Conservation (phyloP, 2,797 vertebrate genomes). For the Phataginus tetradactyla region DNA sequence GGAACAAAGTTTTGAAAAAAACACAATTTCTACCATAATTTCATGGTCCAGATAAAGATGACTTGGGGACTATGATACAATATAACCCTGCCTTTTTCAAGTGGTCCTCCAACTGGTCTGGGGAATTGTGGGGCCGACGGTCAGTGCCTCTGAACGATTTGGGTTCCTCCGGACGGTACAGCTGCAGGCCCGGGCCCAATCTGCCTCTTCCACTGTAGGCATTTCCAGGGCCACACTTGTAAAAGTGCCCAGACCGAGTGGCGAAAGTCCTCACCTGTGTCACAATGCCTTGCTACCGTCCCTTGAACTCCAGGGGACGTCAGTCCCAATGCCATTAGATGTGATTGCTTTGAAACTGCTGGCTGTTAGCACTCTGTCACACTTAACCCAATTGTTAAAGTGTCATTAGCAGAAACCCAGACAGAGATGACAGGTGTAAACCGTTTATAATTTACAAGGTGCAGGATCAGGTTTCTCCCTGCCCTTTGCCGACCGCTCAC, state of each 20-base stretch:
- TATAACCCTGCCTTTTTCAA: not conserved
- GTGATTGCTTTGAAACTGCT: not conserved
- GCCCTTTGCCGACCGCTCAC: conserved; percentile 17
- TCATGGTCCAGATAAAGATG: not conserved
- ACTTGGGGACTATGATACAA: rapidly evolving
- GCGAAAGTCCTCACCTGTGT: not conserved
- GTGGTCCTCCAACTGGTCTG: not conserved
- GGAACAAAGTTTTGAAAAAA: not conserved
- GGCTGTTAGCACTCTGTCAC: conserved; percentile 26
- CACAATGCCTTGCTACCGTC: not conserved
- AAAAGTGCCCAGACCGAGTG: not conserved
- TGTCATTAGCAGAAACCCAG: conserved; percentile 64
- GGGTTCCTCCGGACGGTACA: too few relatives aligned
- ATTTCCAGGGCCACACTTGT: not conserved
- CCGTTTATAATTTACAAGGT: conserved; percentile 69
- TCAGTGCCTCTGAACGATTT: not conserved
- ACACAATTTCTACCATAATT: not conserved
- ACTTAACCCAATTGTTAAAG: conserved; percentile 51
- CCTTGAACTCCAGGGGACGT: not conserved
- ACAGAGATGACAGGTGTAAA: conserved; percentile 77
- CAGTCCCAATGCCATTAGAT: conserved; percentile 35
- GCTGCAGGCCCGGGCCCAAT: not conserved
- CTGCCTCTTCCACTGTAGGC: not conserved
- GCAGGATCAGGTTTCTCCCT: conserved; percentile 43
- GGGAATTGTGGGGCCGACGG: not conserved